phyloP scores from a whole-genome alignment of 2,797 vertebrate species.

The Aldrovandia affinis region DNA sequence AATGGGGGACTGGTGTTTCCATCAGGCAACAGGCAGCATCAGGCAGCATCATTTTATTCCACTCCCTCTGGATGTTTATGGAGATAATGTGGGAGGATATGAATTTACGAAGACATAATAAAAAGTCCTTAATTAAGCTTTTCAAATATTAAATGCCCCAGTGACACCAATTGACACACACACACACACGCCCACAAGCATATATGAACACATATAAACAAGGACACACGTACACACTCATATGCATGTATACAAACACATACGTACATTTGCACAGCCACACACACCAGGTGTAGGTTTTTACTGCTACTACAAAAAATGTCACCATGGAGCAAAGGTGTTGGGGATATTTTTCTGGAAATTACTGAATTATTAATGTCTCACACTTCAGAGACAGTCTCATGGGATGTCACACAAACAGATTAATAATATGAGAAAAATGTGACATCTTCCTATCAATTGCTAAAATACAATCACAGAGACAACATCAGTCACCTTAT shows the following conservation, averaged over 20 bases:
- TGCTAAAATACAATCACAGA: background rate
- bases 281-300: background rate
- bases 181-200: background rate
- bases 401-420: background rate
- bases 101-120: conserved; percentile 36
- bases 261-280: background rate
- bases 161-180: conserved; percentile 22
- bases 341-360: background rate
- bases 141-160: conserved; percentile 12
- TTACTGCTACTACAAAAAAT: background rate
- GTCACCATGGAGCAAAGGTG: background rate
- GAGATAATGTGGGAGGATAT: conserved; percentile 31
- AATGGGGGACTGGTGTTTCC: background rate
- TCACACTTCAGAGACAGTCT: background rate
- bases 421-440: background rate
- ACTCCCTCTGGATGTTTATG: conserved; percentile 23
- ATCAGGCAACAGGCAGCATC: background rate
- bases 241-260: background rate
- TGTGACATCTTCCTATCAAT: background rate
- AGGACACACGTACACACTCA: background rate
- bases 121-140: conserved; percentile 28
- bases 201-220: background rate
- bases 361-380: conserved; percentile 1
- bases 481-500: too few relatives aligned
- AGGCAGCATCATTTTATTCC: conserved; percentile 16